Evolutionary conservation across 2,113 vertebrate species (phyloP), one percentile per base, ranked within the genome.

Genomic region (Zosterops pallidus): DNA sequence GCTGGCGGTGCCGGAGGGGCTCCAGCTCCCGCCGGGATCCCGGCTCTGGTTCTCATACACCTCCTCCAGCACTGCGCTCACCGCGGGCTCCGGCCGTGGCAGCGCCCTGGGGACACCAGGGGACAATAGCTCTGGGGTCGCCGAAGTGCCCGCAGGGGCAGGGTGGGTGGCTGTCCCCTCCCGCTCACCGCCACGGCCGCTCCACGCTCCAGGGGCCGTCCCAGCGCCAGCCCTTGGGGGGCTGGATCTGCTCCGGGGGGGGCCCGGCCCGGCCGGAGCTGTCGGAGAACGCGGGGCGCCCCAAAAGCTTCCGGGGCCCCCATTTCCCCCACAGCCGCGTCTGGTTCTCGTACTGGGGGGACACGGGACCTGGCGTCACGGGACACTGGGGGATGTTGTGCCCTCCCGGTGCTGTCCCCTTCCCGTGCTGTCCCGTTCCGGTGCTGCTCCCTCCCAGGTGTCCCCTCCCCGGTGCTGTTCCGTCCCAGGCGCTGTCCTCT

Each of bases 311-410:
- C 39, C 86, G 95, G 23, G 86, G 52, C 0, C 97, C 96, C 98
- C 98, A 98, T 12, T 87, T 86, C 35, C 96, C 97, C 77, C 96
- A 63, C 2, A 92, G 52, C 85, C 96, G 95, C 82, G 88, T 95
- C 84, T 98, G 97, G 64, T 97, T 97, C 76, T 98, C 98, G 1
- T 96, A 98, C 98, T 98, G 88, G 25, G 23, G 26, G 19, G 26
- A 63, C 57, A 68, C 42, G 4, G 16, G 4, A 16, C 3, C 8
- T 3, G 11, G 28, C 26, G 15, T 49, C 8, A 42, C 35, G 17
- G 5, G 29, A 18, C 8, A 9, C 8, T 2, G 25, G 2, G 33
- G 20, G 22, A 16, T 24, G 56, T 24, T 49, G n/a, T 69, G 46
- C n/a, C 18, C 33, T 47, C 23, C 23, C 14, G 18, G 18, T 4